Evolutionary conservation across 2,113 vertebrate genomes (phyloP).

Genomic region (Phylloscopus trochiloides): DNA sequence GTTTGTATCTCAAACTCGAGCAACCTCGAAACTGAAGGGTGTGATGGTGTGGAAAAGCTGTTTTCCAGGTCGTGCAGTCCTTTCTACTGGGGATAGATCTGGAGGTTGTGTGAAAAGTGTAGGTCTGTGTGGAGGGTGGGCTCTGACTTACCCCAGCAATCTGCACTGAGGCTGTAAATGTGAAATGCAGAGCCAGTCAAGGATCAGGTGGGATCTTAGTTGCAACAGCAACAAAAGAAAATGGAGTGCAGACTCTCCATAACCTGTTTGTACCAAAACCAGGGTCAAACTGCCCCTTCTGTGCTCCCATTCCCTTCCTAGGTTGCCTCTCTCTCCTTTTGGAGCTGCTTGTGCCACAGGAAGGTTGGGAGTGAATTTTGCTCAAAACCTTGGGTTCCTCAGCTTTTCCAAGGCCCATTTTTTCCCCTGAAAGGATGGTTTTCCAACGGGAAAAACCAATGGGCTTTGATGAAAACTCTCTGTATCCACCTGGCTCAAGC

Average conservation of each 20-base stretch:
- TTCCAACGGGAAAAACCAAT: background rate
- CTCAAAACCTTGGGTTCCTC: background rate
- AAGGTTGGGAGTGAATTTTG: background rate
- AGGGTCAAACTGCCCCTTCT: background rate
- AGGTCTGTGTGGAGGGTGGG: background rate
- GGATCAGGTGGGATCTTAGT: background rate
- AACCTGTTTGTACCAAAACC: background rate
- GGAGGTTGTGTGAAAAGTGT: background rate
- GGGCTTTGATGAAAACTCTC: background rate
- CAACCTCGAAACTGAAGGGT: background rate
- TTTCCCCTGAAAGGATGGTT: background rate
- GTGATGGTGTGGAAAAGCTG: background rate
- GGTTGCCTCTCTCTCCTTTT: background rate
- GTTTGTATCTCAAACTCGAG: background rate
- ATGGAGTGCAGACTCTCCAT: background rate
- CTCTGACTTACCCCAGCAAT: background rate
- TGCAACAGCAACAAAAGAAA: fast-evolving
- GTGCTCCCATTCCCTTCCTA: background rate
- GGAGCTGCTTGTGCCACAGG: background rate
- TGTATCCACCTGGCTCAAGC: background rate
- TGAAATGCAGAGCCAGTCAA: background rate
- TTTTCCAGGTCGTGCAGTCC: background rate
- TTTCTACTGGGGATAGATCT: background rate
- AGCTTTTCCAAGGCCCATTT: background rate
- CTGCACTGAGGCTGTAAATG: background rate